Percentiles rank a stretch among this genome's conserved stretches.
Evolutionary conservation across 2,797 vertebrate species (phyloP).

Genomic region (Spinus pinus): DNA sequence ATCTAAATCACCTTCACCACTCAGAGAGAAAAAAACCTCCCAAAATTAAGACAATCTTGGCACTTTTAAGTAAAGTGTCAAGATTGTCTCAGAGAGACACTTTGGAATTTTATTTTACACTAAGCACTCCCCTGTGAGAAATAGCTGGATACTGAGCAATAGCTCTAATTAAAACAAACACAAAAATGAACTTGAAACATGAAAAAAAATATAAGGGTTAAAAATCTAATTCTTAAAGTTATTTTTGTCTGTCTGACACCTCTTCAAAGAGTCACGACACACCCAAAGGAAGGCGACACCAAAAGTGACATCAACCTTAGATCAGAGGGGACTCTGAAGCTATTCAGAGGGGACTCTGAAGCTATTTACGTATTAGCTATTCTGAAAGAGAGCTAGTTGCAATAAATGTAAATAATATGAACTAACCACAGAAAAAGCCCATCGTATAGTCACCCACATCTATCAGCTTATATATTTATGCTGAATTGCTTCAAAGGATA

Average conservation of each 20-base stretch:
- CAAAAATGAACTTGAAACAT: not conserved
- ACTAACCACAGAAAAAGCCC: not conserved
- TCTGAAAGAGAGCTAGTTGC: not conserved
- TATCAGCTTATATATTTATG: not conserved
- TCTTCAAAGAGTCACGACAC: not conserved
- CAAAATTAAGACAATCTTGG: not conserved
- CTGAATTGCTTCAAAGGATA: not conserved
- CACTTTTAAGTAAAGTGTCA: not conserved
- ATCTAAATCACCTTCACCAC: not conserved
- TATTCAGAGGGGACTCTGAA: not conserved
- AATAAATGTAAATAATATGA: slow-evolving; percentile 14
- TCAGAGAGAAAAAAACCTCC: not conserved
- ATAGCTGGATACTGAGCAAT: not conserved
- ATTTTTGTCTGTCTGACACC: not conserved
- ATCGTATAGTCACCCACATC: not conserved
- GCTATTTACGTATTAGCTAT: not conserved
- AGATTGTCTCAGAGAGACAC: not conserved
- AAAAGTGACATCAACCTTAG: not conserved
- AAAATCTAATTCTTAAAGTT: not conserved
- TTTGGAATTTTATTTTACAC: not conserved
- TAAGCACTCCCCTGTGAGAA: not conserved
- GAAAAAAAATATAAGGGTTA: not conserved
- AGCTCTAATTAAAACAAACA: not conserved
- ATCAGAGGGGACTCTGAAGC: not conserved
- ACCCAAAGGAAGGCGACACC: not conserved